A percentile compares a stretch with the other conserved stretches of the same genome.
phyloP scores from a whole-genome alignment of 2,888 invertebrate genomes.

The Holacanthella duospinosa region DNA sequence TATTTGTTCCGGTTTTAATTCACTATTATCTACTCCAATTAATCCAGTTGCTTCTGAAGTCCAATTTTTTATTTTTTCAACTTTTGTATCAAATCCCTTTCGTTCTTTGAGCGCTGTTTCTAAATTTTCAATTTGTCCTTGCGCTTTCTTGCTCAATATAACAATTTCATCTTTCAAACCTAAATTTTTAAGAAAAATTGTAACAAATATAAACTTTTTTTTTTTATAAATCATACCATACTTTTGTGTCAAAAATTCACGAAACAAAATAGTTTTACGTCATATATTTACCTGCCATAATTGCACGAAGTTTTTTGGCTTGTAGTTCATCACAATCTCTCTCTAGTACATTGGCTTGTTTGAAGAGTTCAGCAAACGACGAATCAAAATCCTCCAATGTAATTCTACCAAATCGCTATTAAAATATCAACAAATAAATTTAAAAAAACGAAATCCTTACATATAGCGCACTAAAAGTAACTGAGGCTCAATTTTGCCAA shows the following conservation, averaged over 20 bases:
- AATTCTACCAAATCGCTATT: conserved; percentile 3
- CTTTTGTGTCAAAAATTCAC: not conserved
- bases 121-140: conserved; percentile 59
- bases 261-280: conserved; percentile 26
- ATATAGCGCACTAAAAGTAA: too few relatives aligned
- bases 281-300: conserved; percentile 36
- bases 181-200: too few relatives aligned
- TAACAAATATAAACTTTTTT: not conserved
- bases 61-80: conserved; percentile 76
- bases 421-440: not conserved
- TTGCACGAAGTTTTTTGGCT: conserved; percentile 39
- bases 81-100: conserved; percentile 67
- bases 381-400: conserved; percentile 47
- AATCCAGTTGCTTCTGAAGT: conserved; percentile 80
- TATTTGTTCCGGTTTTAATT: conserved; percentile 19
- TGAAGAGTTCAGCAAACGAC: conserved; percentile 61
- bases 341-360: conserved; percentile 58
- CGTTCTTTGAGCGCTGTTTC: conserved; percentile 64
- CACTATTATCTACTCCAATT: conserved; percentile 66
- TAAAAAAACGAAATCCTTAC: too few relatives aligned
- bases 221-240: not conserved
- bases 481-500: too few relatives aligned
- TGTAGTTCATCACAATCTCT: conserved; percentile 66
- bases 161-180: conserved; percentile 3
- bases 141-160: conserved; percentile 5